phyloP scores from a whole-genome alignment of 2,888 invertebrate genomes.

The Schizotus pectinicornis region DNA sequence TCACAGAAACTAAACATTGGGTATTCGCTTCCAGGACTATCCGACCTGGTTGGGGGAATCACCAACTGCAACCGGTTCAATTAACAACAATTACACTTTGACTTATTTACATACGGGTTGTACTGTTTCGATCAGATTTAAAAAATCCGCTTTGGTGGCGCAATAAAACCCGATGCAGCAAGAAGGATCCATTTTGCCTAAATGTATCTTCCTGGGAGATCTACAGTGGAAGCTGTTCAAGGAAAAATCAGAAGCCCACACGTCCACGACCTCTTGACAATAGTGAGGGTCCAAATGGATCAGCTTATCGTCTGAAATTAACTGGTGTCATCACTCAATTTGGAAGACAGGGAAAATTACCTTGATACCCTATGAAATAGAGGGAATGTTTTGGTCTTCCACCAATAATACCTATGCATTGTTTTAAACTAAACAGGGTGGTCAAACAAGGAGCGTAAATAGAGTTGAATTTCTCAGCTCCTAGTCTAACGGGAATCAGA shows the following conservation, averaged over 20 bases:
- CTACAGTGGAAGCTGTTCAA: slow-evolving; percentile 83
- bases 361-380: slow-evolving; percentile 92
- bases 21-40: slow-evolving; percentile 68
- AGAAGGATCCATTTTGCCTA: slow-evolving; percentile 89
- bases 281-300: slow-evolving; percentile 95
- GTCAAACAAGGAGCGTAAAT: slow-evolving; percentile 85
- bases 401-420: slow-evolving; percentile 91
- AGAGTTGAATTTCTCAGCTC: slow-evolving; percentile 85
- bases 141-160: slow-evolving; percentile 75
- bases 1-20: slow-evolving; percentile 84
- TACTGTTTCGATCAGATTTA: slow-evolving; percentile 74
- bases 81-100: slow-evolving; percentile 1
- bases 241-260: slow-evolving; percentile 79
- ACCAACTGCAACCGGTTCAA: slow-evolving; percentile 13
- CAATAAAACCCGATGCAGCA: slow-evolving; percentile 92
- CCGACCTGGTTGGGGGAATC: slow-evolving; percentile 36
- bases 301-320: slow-evolving; percentile 75
- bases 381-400: slow-evolving; percentile 92
- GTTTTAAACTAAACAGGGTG: slow-evolving; percentile 77
- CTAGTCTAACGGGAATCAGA: slow-evolving; percentile 84
- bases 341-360: slow-evolving; percentile 46
- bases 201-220: slow-evolving; percentile 83
- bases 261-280: slow-evolving; percentile 90
- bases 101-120: slow-evolving; percentile 62
- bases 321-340: not conserved